phyloP scores from a whole-genome alignment of 2,888 invertebrate species.

The Onthophagus sagittarius region DNA sequence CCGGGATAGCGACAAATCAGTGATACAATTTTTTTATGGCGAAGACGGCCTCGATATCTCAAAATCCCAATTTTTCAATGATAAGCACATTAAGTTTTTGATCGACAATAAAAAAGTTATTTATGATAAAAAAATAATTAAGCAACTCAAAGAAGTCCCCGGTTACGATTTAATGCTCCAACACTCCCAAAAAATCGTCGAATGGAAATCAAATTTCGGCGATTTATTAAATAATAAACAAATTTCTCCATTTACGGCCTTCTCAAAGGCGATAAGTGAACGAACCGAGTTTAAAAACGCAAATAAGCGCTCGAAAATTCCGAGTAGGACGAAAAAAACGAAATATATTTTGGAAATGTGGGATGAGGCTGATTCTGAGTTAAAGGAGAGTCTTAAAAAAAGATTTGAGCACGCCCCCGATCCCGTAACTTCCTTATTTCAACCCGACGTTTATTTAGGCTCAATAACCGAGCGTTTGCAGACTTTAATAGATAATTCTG shows the following conservation, averaged over 20 bases:
- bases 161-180: conserved; percentile 50
- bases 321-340: conserved; percentile 58
- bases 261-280: conserved; percentile 53
- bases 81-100: conserved; percentile 74
- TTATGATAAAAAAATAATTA: conserved; percentile 55
- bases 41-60: conserved; percentile 91
- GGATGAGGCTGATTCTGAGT: conserved; percentile 59
- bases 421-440: conserved; percentile 65
- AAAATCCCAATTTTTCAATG: conserved; percentile 78
- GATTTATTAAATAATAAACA: conserved; percentile 49
- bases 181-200: conserved; percentile 35
- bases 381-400: conserved; percentile 47
- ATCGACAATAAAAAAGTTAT: conserved; percentile 73
- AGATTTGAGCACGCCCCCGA: conserved; percentile 60
- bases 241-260: conserved; percentile 58
- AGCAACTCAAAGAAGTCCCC: conserved; percentile 55
- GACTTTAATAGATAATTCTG: conserved; percentile 56
- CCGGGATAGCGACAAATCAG: conserved; percentile 87
- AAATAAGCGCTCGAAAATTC: conserved; percentile 49
- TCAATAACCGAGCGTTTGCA: conserved; percentile 80
- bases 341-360: conserved; percentile 64
- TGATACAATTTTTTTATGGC: conserved; percentile 90
- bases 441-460: conserved; percentile 76
- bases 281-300: conserved; percentile 50
- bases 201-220: conserved; percentile 61